Evolutionary conservation across 1,140 invertebrate genomes (phyloP).

Genomic region (Agraylea sexmaculata): DNA sequence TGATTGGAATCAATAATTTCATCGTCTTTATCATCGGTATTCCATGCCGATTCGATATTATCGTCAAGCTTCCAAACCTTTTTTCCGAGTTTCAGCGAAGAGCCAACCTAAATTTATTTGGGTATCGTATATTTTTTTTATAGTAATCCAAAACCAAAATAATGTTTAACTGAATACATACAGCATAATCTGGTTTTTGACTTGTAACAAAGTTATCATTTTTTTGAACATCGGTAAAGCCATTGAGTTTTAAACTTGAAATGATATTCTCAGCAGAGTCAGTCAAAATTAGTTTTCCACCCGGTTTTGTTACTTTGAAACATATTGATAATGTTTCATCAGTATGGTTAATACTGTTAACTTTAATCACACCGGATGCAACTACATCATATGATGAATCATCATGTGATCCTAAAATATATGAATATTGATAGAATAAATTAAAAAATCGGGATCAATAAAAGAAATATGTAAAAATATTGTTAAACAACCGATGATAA

Average conservation of each 20-base stretch:
- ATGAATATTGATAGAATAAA: too few relatives aligned
- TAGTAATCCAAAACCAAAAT: not conserved
- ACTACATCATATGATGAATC: slow-evolving; percentile 46
- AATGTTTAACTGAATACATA: slow-evolving; percentile 37
- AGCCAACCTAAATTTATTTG: slow-evolving; percentile 43
- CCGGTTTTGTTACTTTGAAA: slow-evolving; percentile 46
- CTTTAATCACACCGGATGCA: slow-evolving; percentile 40
- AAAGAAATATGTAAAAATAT: too few relatives aligned
- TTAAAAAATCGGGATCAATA: too few relatives aligned
- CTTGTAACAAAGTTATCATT: slow-evolving; percentile 34
- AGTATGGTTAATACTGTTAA: slow-evolving; percentile 31
- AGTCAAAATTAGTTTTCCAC: slow-evolving; percentile 39
- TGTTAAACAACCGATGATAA: too few relatives aligned
- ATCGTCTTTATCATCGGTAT: slow-evolving; percentile 57
- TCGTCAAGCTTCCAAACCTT: slow-evolving; percentile 42
- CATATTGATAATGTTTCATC: slow-evolving; percentile 40
- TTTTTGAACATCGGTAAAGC: slow-evolving; percentile 45
- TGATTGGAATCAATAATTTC: slow-evolving; percentile 80
- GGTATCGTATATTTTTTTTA: slow-evolving; percentile 7
- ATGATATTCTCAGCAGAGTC: slow-evolving; percentile 31
- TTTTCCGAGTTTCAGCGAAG: slow-evolving; percentile 42
- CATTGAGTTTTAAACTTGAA: slow-evolving; percentile 47
- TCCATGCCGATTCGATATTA: slow-evolving; percentile 54
- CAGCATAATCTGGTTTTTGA: slow-evolving; percentile 55
- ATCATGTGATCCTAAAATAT: slow-evolving; percentile 37